These are phyloP conservation scores for Penaeus japonicus DNA, from an alignment of 1,140 invertebrate species.

Conservation along the genomic window DNA sequence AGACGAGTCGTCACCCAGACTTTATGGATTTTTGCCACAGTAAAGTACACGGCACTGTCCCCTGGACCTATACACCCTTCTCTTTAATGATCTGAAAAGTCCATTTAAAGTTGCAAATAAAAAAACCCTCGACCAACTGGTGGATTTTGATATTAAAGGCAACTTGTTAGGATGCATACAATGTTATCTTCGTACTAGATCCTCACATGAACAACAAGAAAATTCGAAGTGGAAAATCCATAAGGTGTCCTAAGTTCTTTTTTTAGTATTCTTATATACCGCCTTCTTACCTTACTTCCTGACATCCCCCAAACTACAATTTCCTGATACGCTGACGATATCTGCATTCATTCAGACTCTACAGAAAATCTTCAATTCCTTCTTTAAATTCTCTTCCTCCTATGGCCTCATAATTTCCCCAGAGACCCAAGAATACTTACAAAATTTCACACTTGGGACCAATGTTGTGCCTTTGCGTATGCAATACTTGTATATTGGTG, in stretches of 20 bases:
- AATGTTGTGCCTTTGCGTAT: no score
- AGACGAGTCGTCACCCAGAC: neutral
- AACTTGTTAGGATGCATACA: conserved; percentile 1
- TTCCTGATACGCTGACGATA: neutral
- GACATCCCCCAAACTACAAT: neutral
- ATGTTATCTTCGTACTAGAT: neutral
- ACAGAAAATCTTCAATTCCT: neutral
- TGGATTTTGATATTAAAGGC: neutral
- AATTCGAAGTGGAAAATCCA: neutral
- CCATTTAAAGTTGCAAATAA: neutral
- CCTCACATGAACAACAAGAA: neutral
- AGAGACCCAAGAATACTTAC: no score
- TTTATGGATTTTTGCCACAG: neutral
- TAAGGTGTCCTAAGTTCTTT: neutral
- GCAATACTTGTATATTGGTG: no score
- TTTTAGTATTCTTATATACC: conserved; percentile 4
- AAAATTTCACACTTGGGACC: no score
- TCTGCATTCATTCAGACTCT: neutral
- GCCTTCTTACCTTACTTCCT: neutral
- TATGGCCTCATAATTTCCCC: neutral
- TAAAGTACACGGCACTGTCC: neutral
- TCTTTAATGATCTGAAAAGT: neutral
- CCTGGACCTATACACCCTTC: neutral
- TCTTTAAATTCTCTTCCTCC: neutral
- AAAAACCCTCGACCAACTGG: neutral